Evolutionary conservation across 1,140 invertebrate species (phyloP), one percentile per base, ranked within the genome.

Genomic region (Lineus longissimus): DNA sequence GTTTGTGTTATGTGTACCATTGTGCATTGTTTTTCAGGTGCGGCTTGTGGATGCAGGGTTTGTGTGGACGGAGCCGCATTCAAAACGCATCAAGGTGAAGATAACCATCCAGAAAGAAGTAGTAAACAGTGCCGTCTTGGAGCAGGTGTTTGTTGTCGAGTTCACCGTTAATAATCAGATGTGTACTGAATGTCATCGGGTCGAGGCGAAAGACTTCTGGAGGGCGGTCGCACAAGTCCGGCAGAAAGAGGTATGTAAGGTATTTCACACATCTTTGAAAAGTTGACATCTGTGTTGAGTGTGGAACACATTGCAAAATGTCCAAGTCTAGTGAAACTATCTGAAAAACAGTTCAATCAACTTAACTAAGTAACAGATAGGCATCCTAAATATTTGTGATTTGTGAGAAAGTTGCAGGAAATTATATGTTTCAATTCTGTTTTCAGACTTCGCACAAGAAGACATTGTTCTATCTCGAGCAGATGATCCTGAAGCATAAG

Each of bases 21-120:
- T 1, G 23, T 47, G 43, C n/a, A 11, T 63, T 56, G 65, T 45
- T 59, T 67, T 72, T 11, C 71, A 86, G 77, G 82, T 86, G 11
- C 74, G 84, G 33, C 82, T 99, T 4, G 86, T 97, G 47, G 95
- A 99, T 87, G 97, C 97, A 57, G 88, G 89, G 6, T 99, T 99
- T 85, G 86, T 97, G 2, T 99, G 97, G 96, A 99, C 97, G 33
- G 97, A 99, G 77, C 95, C 97, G 61, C 97, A 99, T 86, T 99
- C 96, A 0, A 96, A 95, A 82, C 86, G 97, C 64, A 88, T 99
- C 29, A 99, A 98, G 85, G 89, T 98, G 0, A 98, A 98, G 84
- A 77, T 99, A 56, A 96, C 93, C 2, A 89, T 99, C n/a, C 94
- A 98, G 79, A 94, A 91, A 66, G 95, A 99, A 86, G 91, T 83